Percentiles rank a stretch among this genome's conserved stretches.
These are phyloP conservation scores for Atherinomorus stipes DNA, from an alignment of 2,113 vertebrate species.

Conservation along the genomic window DNA sequence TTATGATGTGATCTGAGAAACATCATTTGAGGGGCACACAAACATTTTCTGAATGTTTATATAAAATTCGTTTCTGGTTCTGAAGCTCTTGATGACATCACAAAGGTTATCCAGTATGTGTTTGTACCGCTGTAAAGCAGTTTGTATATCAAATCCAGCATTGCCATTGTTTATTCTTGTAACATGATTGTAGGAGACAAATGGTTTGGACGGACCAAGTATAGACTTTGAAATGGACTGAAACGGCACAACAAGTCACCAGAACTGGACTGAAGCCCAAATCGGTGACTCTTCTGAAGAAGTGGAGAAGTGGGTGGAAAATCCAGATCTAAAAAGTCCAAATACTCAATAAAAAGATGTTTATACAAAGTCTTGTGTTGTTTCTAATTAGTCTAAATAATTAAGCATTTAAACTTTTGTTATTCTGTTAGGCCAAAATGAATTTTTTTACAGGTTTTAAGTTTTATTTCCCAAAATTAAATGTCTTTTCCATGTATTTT, in stretches of 20 bases:
- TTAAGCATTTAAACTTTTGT: too few species aligned
- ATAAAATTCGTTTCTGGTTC: conserved; percentile 16
- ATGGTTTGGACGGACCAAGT: conserved; percentile 40
- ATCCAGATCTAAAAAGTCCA: conserved; percentile 47
- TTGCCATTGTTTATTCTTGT: conserved; percentile 45
- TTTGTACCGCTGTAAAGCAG: conserved; percentile 37
- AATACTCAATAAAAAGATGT: conserved; percentile 70
- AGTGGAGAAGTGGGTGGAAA: conserved; percentile 62
- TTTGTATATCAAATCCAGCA: conserved; percentile 44
- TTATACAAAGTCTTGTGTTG: conserved; percentile 32
- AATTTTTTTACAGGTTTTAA: too few species aligned
- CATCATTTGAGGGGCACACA: conserved; percentile 19
- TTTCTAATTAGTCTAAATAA: neutral
- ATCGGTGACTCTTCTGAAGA: conserved; percentile 64
- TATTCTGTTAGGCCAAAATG: too few species aligned
- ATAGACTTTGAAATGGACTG: conserved; percentile 29
- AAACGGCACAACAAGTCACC: conserved; percentile 7
- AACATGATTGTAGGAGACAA: conserved; percentile 37
- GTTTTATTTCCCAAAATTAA: too few species aligned
- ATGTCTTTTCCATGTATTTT: too few species aligned
- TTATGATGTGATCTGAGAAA: conserved; percentile 19
- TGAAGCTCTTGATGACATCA: conserved; percentile 20
- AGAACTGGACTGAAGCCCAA: conserved; percentile 54
- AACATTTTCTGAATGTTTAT: conserved; percentile 23
- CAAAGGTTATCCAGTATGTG: neutral